These are phyloP conservation scores for Syngnathus typhle DNA, from an alignment of 2,113 vertebrate genomes.

Conservation along the genomic window DNA sequence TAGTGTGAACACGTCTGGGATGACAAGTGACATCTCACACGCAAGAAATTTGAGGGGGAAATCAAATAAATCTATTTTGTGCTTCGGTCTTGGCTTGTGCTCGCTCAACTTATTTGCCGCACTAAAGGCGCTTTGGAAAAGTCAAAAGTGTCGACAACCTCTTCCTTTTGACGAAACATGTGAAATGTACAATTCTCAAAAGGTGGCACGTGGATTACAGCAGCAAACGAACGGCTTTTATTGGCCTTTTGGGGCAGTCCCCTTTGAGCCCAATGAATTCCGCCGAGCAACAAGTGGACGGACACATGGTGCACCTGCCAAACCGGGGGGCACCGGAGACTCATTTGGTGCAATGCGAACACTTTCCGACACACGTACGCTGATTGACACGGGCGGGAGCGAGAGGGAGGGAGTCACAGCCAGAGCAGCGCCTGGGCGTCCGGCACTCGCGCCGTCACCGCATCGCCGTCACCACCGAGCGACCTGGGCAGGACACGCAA, in stretches of 20 bases:
- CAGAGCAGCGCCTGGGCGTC: slow-evolving; percentile 1
- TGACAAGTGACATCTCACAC: too few species aligned
- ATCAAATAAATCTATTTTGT: slow-evolving; percentile 48
- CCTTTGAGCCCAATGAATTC: neutral
- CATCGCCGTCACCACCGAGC: slow-evolving; percentile 18
- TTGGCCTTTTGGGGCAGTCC: neutral
- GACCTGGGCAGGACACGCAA: slow-evolving; percentile 11
- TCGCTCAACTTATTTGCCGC: neutral
- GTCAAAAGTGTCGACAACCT: too few species aligned
- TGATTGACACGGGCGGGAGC: neutral
- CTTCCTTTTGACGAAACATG: too few species aligned
- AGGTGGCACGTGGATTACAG: too few species aligned
- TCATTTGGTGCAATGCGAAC: slow-evolving; percentile 10
- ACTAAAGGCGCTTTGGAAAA: too few species aligned
- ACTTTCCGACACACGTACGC: neutral
- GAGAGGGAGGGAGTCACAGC: too few species aligned
- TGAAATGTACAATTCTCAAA: too few species aligned
- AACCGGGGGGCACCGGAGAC: neutral
- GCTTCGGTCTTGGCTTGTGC: neutral
- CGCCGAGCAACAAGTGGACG: neutral
- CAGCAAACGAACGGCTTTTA: too few species aligned
- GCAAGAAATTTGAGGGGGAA: slow-evolving; percentile 6
- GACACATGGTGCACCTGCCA: too few species aligned
- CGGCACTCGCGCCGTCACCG: slow-evolving; percentile 1
- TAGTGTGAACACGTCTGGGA: too few species aligned